Evolutionary conservation across 2,888 invertebrate genomes (phyloP).

Genomic region (Rosalia funebris): DNA sequence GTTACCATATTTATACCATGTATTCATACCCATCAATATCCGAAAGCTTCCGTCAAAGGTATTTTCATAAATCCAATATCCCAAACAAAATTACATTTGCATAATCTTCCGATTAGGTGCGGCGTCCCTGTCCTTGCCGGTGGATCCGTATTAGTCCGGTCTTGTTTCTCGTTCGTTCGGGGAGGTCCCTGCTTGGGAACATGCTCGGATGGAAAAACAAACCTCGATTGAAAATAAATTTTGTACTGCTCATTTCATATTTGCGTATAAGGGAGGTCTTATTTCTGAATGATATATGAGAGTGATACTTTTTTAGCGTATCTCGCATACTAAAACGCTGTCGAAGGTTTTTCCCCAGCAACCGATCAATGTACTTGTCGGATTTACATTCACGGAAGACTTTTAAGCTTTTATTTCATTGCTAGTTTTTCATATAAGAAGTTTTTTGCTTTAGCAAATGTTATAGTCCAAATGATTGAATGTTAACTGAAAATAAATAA

Average conservation of each 20-base stretch:
- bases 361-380: too few species aligned
- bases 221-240: conserved; percentile 45
- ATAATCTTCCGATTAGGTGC: conserved; percentile 62
- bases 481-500: too few species aligned
- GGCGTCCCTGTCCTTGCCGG: conserved; percentile 41
- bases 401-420: too few species aligned
- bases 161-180: conserved; percentile 26
- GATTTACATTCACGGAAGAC: too few species aligned
- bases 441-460: too few species aligned
- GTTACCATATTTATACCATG: conserved; percentile 47
- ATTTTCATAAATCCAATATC: conserved; percentile 64
- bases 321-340: neutral
- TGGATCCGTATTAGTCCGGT: conserved; percentile 35
- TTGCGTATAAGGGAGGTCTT: conserved; percentile 9
- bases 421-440: too few species aligned
- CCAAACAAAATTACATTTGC: conserved; percentile 64
- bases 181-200: conserved; percentile 37
- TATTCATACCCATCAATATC: conserved; percentile 55
- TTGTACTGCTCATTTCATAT: conserved; percentile 29
- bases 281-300: conserved; percentile 13
- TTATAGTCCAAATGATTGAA: too few species aligned
- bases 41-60: conserved; percentile 55
- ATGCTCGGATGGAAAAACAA: conserved; percentile 48
- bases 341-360: too few species aligned
- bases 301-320: conserved; percentile 5